Evolutionary conservation across 2,888 invertebrate species (phyloP), one percentile per base, ranked within the genome.

Genomic region (Cinara cedri): DNA sequence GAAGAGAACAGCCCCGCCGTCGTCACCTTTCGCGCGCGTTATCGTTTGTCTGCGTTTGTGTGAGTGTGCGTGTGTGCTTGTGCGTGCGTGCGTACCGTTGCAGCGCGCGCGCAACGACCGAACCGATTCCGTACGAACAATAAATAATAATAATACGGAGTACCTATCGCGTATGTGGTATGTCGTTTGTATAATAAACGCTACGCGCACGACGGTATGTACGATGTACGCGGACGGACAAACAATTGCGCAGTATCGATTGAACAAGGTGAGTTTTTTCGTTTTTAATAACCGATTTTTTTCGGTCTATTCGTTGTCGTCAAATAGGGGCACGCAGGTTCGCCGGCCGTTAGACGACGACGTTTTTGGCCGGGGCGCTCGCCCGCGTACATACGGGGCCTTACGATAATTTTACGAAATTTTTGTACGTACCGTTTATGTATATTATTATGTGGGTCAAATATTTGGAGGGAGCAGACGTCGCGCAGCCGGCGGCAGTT

Each of bases 371-470:
- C n/a, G n/a, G n/a, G n/a, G 54, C n/a, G 9, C n/a, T n/a, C 54
- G 3, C 3, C 3, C 16, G n/a, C n/a, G 3, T 54, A 54, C 4
- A 3, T n/a, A 54, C 9, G 49, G 2, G 9, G n/a, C 3, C 14
- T 49, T 13, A 49, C 13, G 13, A 11, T 10, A 13, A 49, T 49
- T 13, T 49, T 10, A 13, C 9, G 3, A 49, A 13, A 49, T 49
- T 13, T 13, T 3, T 44, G 14, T 49, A 49, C 16, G 16, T 10
- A 10, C 44, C 6, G 44, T 8, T 49, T 13, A 13, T 11, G 44
- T 11, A 42, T 16, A 42, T 21, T 1, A 1, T 3, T 19, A 26
- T 60, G 19, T 72, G 72, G 72, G 72, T 72, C 72, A 72, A 72
- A 72, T 21, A 51, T 72, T 68, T 68, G 44, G 72, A 46, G 46